Evolutionary conservation across 2,113 vertebrate species (phyloP).

Genomic region (Stegastes partitus): DNA sequence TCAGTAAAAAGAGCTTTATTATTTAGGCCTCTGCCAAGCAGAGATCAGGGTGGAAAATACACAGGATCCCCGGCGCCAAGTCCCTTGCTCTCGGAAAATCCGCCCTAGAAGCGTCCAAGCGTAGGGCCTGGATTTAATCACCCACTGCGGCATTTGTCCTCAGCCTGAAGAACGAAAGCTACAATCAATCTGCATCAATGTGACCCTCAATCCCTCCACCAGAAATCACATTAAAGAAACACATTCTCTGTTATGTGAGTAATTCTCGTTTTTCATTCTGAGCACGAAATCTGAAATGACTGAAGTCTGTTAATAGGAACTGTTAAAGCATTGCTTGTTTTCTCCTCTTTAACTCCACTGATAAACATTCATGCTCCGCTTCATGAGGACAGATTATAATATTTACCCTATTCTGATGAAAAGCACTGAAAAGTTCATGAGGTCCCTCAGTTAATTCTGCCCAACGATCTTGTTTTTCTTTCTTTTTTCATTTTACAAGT

Average conservation of each 20-base stretch:
- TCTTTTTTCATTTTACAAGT: too few relatives aligned
- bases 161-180: conserved; percentile 52
- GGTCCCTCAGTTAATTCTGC: not conserved
- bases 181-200: conserved; percentile 53
- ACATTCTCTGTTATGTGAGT: conserved; percentile 1
- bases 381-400: conserved; percentile 12
- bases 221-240: conserved; percentile 20
- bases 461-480: not conserved
- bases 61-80: conserved; percentile 81
- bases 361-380: conserved; percentile 19
- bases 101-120: conserved; percentile 75
- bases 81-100: conserved; percentile 79
- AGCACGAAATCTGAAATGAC: conserved; percentile 28
- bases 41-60: conserved; percentile 81
- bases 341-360: conserved; percentile 19
- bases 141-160: conserved; percentile 63
- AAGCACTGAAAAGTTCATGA: not conserved
- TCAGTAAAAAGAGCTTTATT: conserved; percentile 80
- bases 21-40: conserved; percentile 80
- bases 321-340: conserved; percentile 36
- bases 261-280: conserved; percentile 26
- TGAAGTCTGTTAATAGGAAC: conserved; percentile 30
- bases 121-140: conserved; percentile 80
- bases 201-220: conserved; percentile 45
- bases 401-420: not conserved